Evolutionary conservation across 2,113 vertebrate genomes (phyloP).

Genomic region (Nibea albiflora): DNA sequence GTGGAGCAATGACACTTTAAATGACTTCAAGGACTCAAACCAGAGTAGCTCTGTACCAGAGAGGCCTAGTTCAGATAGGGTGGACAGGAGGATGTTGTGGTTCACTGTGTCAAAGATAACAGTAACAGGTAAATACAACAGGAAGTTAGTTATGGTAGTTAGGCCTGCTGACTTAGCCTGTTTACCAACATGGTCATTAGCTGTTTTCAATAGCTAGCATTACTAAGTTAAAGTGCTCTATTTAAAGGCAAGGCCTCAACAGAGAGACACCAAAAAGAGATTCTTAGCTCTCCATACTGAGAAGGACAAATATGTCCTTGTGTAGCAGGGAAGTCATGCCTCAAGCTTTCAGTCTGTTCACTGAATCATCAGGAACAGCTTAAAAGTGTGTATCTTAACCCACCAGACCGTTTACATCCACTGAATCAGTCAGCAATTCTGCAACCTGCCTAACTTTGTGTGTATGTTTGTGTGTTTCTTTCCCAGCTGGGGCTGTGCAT

Average conservation of each 20-base stretch:
- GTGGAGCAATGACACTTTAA: background rate
- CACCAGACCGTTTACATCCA: background rate
- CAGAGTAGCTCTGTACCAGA: too few relatives aligned
- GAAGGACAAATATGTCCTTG: conserved; percentile 31
- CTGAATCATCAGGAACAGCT: conserved; percentile 18
- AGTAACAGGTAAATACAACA: background rate
- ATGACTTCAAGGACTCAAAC: background rate
- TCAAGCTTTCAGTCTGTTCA: conserved; percentile 18
- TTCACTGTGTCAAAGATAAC: background rate
- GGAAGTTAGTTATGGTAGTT: background rate
- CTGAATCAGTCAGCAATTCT: conserved; percentile 10
- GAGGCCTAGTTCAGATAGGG: background rate
- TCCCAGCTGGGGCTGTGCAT: conserved; percentile 96
- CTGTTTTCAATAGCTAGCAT: background rate
- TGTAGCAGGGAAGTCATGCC: conserved; percentile 26
- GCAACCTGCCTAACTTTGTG: conserved; percentile 15
- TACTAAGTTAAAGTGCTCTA: background rate
- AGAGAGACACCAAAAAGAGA: background rate
- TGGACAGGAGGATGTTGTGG: background rate
- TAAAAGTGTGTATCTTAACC: conserved; percentile 36
- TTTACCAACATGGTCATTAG: background rate
- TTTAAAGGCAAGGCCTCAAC: conserved; percentile 8
- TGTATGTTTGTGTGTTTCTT: conserved; percentile 80
- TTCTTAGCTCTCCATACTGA: background rate
- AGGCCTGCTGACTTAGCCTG: background rate